Evolutionary conservation across 2,797 vertebrate genomes (phyloP).

Genomic region (Crax fasciolata): DNA sequence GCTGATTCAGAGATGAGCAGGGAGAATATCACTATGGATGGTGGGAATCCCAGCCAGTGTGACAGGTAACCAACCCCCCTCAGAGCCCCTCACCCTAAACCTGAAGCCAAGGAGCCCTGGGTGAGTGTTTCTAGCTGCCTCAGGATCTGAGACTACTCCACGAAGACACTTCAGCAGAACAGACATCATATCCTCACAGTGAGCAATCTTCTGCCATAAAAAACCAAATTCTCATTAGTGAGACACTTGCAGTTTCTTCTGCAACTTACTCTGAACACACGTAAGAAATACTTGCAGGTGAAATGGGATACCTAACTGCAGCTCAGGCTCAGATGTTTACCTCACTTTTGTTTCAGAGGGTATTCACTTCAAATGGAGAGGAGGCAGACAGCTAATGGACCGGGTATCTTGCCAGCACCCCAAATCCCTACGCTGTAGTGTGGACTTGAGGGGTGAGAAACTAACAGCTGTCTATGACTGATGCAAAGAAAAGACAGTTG

Average conservation of each 20-base stretch:
- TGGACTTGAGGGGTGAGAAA: not conserved
- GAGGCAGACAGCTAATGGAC: not conserved
- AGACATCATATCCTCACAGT: not conserved
- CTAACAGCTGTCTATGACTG: not conserved
- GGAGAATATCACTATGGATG: not conserved
- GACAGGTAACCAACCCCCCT: no score
- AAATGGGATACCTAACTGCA: not conserved
- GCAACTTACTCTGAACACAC: not conserved
- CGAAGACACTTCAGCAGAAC: not conserved
- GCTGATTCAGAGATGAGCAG: not conserved
- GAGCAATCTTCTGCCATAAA: not conserved
- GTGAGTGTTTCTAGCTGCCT: not conserved
- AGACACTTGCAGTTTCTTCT: not conserved
- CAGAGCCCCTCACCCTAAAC: not conserved
- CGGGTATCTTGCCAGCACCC: not conserved
- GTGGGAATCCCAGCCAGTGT: not conserved
- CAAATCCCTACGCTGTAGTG: not conserved
- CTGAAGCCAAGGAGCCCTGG: not conserved
- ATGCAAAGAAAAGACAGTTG: not conserved
- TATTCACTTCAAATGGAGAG: not conserved
- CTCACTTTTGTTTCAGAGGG: not conserved
- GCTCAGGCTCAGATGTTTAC: not conserved
- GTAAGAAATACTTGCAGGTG: not conserved
- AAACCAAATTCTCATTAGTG: not conserved
- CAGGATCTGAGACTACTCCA: not conserved